Percentiles rank a stretch among this genome's conserved stretches.
These are phyloP conservation scores for Oreochromis spilurus DNA, from an alignment of 2,113 vertebrate genomes.

Conservation along the genomic window DNA sequence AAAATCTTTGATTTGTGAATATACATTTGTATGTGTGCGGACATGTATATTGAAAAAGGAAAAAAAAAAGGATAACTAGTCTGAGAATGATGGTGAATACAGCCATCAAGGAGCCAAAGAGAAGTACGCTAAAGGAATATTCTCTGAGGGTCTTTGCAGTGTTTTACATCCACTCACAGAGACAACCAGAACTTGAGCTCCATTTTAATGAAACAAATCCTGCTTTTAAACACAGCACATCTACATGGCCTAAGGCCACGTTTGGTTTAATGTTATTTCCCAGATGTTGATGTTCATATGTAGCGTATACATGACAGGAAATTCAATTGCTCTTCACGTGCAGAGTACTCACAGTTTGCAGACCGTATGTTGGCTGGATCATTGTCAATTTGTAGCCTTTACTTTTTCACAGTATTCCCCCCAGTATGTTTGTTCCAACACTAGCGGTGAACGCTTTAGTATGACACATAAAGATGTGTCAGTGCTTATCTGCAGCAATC, in stretches of 20 bases:
- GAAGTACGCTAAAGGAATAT: not conserved
- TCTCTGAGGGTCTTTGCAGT: not conserved
- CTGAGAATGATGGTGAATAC: not conserved
- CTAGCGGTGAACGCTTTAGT: not conserved
- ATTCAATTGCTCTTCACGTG: not conserved
- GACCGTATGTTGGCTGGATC: not conserved
- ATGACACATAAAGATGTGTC: not conserved
- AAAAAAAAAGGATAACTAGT: rapidly evolving
- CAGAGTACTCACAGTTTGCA: not conserved
- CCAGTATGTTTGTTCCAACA: not conserved
- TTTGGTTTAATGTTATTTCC: not conserved
- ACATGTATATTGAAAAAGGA: not conserved
- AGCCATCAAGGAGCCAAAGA: not conserved
- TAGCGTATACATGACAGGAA: not conserved
- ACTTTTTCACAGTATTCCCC: not conserved
- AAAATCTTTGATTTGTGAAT: not conserved
- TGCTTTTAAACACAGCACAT: not conserved
- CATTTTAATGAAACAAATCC: not conserved
- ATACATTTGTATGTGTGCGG: not conserved
- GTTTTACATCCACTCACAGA: not conserved
- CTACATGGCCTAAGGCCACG: not conserved
- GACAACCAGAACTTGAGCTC: not conserved
- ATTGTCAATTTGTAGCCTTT: not conserved
- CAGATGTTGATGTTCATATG: not conserved
- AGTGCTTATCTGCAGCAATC: not conserved